Percentiles rank a stretch among this genome's conserved stretches.
Evolutionary conservation across 2,797 vertebrate species (phyloP).

Genomic region (Psittacula echo): DNA sequence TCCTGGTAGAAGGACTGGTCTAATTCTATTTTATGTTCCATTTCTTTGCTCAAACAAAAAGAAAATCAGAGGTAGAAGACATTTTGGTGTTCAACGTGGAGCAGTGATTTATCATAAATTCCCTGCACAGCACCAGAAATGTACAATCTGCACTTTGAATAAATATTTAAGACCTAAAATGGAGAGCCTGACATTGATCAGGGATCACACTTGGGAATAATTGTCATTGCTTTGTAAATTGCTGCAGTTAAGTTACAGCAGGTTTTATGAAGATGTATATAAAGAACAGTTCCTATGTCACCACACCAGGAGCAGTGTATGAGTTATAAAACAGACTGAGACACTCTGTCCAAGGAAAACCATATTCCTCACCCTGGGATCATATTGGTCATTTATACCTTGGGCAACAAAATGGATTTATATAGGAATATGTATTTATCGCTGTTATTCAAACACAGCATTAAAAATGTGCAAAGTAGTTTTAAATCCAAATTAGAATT

Average conservation of each 20-base stretch:
- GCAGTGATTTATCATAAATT: constrained; percentile 32
- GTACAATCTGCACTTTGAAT: constrained; percentile 57
- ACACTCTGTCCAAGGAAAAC: constrained; percentile 29
- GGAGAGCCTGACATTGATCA: constrained; percentile 58
- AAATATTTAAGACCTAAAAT: constrained; percentile 70
- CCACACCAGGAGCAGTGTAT: constrained; percentile 56
- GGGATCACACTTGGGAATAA: constrained; percentile 67
- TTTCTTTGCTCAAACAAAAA: not conserved
- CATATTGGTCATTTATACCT: constrained; percentile 32
- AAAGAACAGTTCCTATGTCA: constrained; percentile 65
- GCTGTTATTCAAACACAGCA: not conserved
- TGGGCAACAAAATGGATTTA: constrained; percentile 40
- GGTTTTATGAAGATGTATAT: constrained; percentile 48
- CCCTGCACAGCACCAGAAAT: constrained; percentile 18
- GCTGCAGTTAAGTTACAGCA: constrained; percentile 68
- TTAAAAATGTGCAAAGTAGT: constrained; percentile 22
- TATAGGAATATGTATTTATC: constrained; percentile 14
- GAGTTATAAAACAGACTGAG: constrained; percentile 71
- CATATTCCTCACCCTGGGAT: constrained; percentile 45
- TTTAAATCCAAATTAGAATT: constrained; percentile 41
- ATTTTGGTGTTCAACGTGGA: not conserved
- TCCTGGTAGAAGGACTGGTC: not conserved
- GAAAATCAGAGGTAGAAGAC: not conserved
- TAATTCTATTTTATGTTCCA: constrained; percentile 18
- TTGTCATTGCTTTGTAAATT: constrained; percentile 73